Evolutionary conservation across 37 sponge, comb jelly and placozoan genomes (phyloP), one percentile per base, ranked within the genome.

Genomic region (Haliclona indistincta): DNA sequence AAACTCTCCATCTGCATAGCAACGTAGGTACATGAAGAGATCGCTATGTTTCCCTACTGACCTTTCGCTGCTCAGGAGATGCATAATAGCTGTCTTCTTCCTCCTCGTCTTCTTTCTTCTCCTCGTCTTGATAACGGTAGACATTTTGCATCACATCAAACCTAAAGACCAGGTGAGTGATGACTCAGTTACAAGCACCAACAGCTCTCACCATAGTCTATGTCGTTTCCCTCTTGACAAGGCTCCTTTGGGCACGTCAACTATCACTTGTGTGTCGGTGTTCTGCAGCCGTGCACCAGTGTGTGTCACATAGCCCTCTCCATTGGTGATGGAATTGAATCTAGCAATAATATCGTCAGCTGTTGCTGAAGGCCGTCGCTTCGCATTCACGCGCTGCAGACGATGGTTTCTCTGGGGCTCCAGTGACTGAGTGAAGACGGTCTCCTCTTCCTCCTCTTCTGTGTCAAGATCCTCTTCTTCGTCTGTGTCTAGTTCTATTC

Each of bases 231-330:
- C 84, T 20, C 43, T 72, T 8, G 79, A 51, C 10, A 89, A 67
- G 15, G 84, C 89, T 42, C 68, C 80, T 28, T 74, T 56, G 0
- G 89, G 89, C 23, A 89, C 53, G 43, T 89, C 89, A n/a, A 89
- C 61, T 19, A 67, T 37, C 10, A 89, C 69, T 7, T 74, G 84
- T 68, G 84, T 83, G 17, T 42, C 74, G 0, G 30, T 51, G 38
- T 60, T 83, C 22, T 67, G 83, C 37, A 89, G 70, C 4, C 35
- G 19, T 2, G 84, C 89, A 4, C 89, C 89, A 52, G 54, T 74
- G 35, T 56, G 41, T 3, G 80, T 89, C 33, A 89, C 83, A 35
- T 47, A 38, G 7, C 79, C 86, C 2, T 4, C 34, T 0, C 84
- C 71, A 2, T 56, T 56, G 33, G 34, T 52, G 56, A 25, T 64